These are phyloP conservation scores for Callithrix jacchus DNA, from an alignment of 2,113 vertebrate genomes.

Conservation along the genomic window DNA sequence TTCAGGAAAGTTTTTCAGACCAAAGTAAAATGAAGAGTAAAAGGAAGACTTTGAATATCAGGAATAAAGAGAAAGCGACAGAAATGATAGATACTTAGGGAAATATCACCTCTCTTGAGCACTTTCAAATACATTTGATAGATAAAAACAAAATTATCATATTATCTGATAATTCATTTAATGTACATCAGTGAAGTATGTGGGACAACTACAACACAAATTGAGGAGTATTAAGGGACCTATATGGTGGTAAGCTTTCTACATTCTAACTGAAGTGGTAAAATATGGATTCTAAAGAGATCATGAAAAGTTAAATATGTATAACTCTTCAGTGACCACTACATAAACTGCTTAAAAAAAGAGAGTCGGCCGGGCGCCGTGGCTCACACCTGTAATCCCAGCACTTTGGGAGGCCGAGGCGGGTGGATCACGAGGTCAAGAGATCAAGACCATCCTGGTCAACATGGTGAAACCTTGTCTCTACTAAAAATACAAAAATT, in stretches of 20 bases:
- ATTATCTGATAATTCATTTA: not conserved
- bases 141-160: not conserved
- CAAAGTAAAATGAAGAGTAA: constrained; percentile 12
- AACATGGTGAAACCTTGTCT: no score
- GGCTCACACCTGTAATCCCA: no score
- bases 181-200: not conserved
- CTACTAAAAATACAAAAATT: no score
- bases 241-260: not conserved
- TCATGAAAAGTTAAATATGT: not conserved
- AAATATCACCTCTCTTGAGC: not conserved
- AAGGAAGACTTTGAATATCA: not conserved
- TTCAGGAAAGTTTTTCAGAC: not conserved
- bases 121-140: constrained; percentile 3
- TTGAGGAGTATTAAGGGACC: not conserved
- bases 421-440: no score
- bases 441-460: no score
- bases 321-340: not conserved
- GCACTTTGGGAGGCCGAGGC: no score
- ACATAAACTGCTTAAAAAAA: not conserved
- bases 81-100: not conserved
- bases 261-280: constrained; percentile 7
- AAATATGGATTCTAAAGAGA: constrained; percentile 18
- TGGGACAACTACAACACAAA: not conserved
- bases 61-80: not conserved
- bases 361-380: no score